A percentile compares a stretch with the other conserved stretches of the same genome.
phyloP scores from a whole-genome alignment of 2,797 vertebrate species.

The Todus mexicanus region DNA sequence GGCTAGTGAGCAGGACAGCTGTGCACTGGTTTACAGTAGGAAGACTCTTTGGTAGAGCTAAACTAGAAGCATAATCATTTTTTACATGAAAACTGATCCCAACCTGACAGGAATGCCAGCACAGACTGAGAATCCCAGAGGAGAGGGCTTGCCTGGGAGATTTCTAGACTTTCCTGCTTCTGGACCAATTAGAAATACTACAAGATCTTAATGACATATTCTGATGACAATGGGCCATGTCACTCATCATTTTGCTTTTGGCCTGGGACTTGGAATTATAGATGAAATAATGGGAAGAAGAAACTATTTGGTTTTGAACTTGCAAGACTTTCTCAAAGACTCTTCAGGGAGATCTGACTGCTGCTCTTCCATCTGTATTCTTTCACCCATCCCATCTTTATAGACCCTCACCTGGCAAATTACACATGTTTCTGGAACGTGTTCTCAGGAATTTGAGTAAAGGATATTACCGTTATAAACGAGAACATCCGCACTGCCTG shows the following conservation, averaged over 20 bases:
- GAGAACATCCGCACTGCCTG: constrained; percentile 40
- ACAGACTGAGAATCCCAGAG: constrained; percentile 7
- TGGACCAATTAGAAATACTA: background rate
- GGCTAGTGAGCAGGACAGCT: constrained; percentile 11
- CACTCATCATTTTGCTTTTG: constrained; percentile 4
- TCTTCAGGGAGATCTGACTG: background rate
- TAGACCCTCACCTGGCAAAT: constrained; percentile 41
- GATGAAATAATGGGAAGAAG: background rate
- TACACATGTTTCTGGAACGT: background rate
- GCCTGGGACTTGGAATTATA: constrained; percentile 6
- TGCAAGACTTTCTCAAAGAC: constrained; percentile 18
- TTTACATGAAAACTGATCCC: constrained; percentile 33
- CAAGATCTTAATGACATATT: background rate
- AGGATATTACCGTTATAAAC: background rate
- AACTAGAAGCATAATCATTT: background rate
- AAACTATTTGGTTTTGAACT: background rate
- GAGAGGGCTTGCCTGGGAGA: background rate
- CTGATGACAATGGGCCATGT: background rate
- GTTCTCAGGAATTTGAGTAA: constrained; percentile 33
- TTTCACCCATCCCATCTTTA: constrained; percentile 44
- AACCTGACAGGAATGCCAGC: constrained; percentile 22
- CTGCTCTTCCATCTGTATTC: constrained; percentile 36
- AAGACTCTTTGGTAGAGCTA: background rate
- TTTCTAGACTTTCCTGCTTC: constrained; percentile 47
- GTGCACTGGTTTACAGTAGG: constrained; percentile 3